Conservation (phyloP, 2,113 vertebrate genomes). For the Nesogale talazaci region DNA sequence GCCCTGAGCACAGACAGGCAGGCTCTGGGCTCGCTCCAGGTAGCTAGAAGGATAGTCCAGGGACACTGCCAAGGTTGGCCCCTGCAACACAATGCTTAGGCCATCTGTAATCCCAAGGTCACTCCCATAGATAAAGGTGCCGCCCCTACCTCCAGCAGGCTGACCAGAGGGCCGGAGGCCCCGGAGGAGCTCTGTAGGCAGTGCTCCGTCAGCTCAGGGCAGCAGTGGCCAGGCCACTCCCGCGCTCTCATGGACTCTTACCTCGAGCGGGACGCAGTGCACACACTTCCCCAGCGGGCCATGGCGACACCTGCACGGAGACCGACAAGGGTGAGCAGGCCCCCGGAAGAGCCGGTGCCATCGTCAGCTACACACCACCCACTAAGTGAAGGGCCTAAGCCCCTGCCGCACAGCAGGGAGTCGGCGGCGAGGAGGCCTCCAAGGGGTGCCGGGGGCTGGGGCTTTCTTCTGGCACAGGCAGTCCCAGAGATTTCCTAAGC, state of each 20-base stretch:
- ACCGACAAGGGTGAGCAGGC: background rate
- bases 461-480: no score
- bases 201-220: fast-evolving
- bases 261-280: conserved; percentile 98
- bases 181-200: background rate
- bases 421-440: no score
- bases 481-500: background rate
- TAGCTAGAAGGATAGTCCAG: background rate
- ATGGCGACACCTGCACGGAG: conserved; percentile 92
- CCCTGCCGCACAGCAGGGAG: no score
- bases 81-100: background rate
- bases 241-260: conserved; percentile 79
- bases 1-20: background rate
- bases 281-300: conserved; percentile 97
- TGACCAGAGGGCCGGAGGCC: background rate
- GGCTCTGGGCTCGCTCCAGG: background rate
- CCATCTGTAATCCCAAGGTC: conserved; percentile 1
- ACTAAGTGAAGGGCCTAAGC: background rate
- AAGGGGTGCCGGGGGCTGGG: no score
- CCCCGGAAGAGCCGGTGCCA: no score
- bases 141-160: background rate
- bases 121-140: conserved; percentile 8
- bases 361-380: background rate
- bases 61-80: background rate
- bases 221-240: background rate